phyloP scores from a whole-genome alignment of 2,797 vertebrate species.

The Cirrhinus molitorella region DNA sequence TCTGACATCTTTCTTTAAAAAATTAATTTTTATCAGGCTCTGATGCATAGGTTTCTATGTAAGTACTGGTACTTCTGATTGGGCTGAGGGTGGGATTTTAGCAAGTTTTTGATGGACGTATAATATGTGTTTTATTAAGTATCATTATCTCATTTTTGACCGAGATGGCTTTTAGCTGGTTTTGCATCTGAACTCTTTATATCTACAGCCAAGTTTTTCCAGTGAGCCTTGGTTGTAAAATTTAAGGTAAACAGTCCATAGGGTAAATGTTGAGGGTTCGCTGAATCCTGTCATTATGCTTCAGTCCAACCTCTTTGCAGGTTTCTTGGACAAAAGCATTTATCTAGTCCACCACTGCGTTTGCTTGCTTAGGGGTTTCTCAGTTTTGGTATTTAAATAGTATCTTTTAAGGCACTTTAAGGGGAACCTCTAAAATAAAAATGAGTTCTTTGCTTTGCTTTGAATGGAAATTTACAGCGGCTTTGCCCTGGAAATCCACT shows the following conservation, averaged over 20 bases:
- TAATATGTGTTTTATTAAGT: no score
- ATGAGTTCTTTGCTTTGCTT: constrained; percentile 56
- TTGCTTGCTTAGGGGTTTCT: constrained; percentile 38
- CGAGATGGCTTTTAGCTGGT: no score
- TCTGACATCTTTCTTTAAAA: no score
- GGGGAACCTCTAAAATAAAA: constrained; percentile 57
- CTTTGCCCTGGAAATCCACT: constrained; percentile 63
- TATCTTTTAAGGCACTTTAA: constrained; percentile 51
- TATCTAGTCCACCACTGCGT: constrained; percentile 45
- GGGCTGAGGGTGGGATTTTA: no score
- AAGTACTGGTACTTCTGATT: no score
- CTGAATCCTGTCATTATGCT: constrained; percentile 12
- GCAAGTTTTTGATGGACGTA: no score
- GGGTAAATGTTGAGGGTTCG: constrained; percentile 3
- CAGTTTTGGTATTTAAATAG: constrained; percentile 57
- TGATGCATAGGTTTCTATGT: no score
- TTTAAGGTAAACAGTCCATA: not conserved
- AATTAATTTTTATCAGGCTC: no score
- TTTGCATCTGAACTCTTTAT: no score
- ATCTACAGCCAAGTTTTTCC: no score
- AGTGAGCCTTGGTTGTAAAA: not conserved
- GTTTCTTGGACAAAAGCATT: constrained; percentile 25
- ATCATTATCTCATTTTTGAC: no score
- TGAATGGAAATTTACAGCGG: constrained; percentile 56
- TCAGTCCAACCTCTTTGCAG: not conserved